Evolutionary conservation across 2,113 vertebrate genomes (phyloP).

Genomic region (Ameiurus melas): DNA sequence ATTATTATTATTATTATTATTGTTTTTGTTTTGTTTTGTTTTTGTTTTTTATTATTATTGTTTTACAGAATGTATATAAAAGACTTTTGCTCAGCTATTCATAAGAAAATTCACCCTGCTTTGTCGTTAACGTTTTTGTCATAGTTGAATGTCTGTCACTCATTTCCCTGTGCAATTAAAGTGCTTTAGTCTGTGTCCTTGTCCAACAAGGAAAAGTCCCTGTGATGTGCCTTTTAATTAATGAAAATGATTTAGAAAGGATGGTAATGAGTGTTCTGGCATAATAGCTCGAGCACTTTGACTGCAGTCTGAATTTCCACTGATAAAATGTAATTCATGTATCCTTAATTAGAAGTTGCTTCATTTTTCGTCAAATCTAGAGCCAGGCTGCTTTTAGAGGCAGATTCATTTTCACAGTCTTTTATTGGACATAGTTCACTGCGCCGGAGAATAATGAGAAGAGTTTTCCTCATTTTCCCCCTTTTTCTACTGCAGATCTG

Average conservation of each 20-base stretch:
- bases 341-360: constrained; percentile 31
- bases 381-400: not conserved
- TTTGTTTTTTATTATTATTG: no score
- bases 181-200: not conserved
- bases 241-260: constrained; percentile 14
- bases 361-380: not conserved
- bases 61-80: not conserved
- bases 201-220: not conserved
- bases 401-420: not conserved
- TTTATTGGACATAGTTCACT: not conserved
- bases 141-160: not conserved
- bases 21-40: no score
- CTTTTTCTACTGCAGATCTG: not conserved
- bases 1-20: not conserved
- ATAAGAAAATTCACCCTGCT: not conserved
- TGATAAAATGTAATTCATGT: constrained; percentile 22
- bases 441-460: not conserved
- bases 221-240: constrained; percentile 4
- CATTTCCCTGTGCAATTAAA: not conserved
- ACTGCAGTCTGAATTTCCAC: not conserved
- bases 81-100: not conserved
- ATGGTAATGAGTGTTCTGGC: constrained; percentile 7
- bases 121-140: not conserved
- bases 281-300: not conserved
- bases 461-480: not conserved